A percentile compares a stretch with the other conserved stretches of the same genome.
Conservation (phyloP, 1,140 invertebrate species). For the Lerema accius region DNA sequence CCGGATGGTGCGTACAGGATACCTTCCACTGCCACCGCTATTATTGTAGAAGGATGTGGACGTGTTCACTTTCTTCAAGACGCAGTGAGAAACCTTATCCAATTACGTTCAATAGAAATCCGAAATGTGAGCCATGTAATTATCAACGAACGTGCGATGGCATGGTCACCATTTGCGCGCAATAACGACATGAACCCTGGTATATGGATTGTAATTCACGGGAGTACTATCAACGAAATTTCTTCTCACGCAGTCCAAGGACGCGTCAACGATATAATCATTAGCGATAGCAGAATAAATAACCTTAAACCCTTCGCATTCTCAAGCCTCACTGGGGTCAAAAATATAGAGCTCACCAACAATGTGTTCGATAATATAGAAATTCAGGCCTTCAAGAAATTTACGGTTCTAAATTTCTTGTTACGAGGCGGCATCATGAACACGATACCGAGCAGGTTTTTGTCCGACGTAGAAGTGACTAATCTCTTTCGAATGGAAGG, state of each 20-base stretch:
- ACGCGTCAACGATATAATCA: constrained; percentile 86
- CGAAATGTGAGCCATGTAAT: constrained; percentile 57
- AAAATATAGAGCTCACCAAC: constrained; percentile 82
- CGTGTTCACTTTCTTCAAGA: constrained; percentile 80
- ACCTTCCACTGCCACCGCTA: constrained; percentile 80
- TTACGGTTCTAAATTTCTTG: constrained; percentile 85
- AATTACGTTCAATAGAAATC: constrained; percentile 66
- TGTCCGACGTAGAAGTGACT: constrained; percentile 88
- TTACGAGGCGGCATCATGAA: constrained; percentile 79
- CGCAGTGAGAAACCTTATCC: constrained; percentile 64
- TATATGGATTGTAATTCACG: constrained; percentile 63
- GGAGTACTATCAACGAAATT: constrained; percentile 83
- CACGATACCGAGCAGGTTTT: constrained; percentile 86
- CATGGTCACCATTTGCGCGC: constrained; percentile 63
- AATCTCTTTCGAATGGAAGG: constrained; percentile 86
- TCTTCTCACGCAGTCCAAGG: constrained; percentile 88
- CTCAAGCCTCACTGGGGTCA: constrained; percentile 85
- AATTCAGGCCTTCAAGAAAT: constrained; percentile 90
- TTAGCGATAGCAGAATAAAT: constrained; percentile 85
- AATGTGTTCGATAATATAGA: constrained; percentile 84
- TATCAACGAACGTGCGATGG: constrained; percentile 64
- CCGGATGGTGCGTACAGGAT: constrained; percentile 83
- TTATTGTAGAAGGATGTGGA: constrained; percentile 82
- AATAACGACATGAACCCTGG: constrained; percentile 66
- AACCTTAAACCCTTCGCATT: constrained; percentile 88